Evolutionary conservation across 2,797 vertebrate genomes (phyloP), one percentile per base, ranked within the genome.

Genomic region (Naso thynnoides): DNA sequence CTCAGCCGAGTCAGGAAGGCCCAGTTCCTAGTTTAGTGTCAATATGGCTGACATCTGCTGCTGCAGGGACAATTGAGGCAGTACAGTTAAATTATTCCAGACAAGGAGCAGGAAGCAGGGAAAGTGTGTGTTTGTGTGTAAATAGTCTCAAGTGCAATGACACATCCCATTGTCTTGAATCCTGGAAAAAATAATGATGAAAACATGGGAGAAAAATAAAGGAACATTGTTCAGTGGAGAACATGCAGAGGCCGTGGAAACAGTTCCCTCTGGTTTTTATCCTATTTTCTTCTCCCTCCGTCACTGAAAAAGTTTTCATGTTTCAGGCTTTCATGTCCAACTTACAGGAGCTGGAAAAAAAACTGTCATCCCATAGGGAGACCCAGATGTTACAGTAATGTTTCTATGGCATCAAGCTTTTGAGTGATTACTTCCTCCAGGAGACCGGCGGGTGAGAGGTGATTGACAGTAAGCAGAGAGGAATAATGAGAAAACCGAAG

Each of bases 21-120:
- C 59, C n/a, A 62, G 61, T 52, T 75, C 81, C 67, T 54, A 81
- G 76, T 86, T 79, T 64, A 57, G 18, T 47, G 84, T 69, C 86
- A 90, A 84, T 85, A 87, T 90, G 88, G 86, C 71, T 31, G 72
- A 87, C 91, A 94, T 93, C 88, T 93, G 92, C 67, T 79, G 85
- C 72, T 60, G 49, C 59, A 68, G 68, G 85, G 83, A 90, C 83
- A 69, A 70, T 72, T 69, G 85, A 82, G 81, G 76, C 61, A 38
- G 67, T 76, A 68, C 67, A 56, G 69, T 85, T 90, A 93, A 94
- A 88, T 83, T 78, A 86, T 84, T 89, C 88, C 93, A 93, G 90
- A 89, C 80, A 64, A 18, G 16, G 67, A 83, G 83, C 23, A 55
- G 69, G 71, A 85, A 69, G 42, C 41, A 54, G 48, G 79, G 45